phyloP scores from a whole-genome alignment of 1,140 invertebrate genomes.

The Acromyrmex charruanus region DNA sequence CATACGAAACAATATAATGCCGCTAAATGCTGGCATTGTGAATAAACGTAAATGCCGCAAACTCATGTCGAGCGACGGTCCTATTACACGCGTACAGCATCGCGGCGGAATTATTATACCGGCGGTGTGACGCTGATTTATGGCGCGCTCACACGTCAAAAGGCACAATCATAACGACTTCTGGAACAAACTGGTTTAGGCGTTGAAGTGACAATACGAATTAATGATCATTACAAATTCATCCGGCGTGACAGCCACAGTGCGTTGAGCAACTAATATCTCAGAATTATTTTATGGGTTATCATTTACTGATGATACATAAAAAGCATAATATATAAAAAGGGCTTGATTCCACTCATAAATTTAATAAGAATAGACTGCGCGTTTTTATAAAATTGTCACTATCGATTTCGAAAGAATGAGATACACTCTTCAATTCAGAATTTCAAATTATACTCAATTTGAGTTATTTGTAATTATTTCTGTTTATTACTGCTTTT shows the following conservation, averaged over 20 bases:
- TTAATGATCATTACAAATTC: slow-evolving; percentile 24
- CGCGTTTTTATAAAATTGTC: too few species aligned
- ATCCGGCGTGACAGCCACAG: neutral
- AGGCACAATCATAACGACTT: slow-evolving; percentile 38
- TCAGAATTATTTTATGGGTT: neutral
- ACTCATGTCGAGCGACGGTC: neutral
- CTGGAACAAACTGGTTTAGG: slow-evolving; percentile 52
- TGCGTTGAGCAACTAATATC: neutral
- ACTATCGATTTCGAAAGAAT: too few species aligned
- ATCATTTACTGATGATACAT: neutral
- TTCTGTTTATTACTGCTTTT: too few species aligned
- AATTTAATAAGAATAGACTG: too few species aligned
- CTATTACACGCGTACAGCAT: slow-evolving; percentile 4
- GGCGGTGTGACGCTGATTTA: slow-evolving; percentile 30
- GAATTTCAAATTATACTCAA: too few species aligned
- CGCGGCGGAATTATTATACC: slow-evolving; percentile 24
- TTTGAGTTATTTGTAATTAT: too few species aligned
- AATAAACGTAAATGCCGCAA: slow-evolving; percentile 24
- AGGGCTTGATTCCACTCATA: neutral
- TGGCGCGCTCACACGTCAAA: slow-evolving; percentile 23
- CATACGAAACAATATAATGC: neutral
- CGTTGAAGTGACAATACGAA: slow-evolving; percentile 18
- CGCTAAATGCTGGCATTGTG: neutral
- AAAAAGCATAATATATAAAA: neutral
- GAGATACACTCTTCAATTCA: too few species aligned